These are phyloP conservation scores for Melieria picta DNA, from an alignment of 2,888 invertebrate genomes.

Conservation along the genomic window DNA sequence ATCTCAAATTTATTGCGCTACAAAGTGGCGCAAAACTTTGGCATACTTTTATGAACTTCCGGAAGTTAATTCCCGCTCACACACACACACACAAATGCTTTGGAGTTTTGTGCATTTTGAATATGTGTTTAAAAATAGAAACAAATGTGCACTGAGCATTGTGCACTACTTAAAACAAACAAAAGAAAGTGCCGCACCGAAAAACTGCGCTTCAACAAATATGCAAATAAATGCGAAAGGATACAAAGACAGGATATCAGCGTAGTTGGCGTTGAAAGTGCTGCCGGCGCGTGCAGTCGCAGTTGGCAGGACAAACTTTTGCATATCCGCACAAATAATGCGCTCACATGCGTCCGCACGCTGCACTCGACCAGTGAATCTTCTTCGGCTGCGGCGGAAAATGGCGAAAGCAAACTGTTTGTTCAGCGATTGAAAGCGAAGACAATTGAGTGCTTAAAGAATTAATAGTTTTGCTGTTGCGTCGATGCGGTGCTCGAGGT, in stretches of 20 bases:
- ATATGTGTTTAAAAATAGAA: not conserved
- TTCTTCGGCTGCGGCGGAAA: no score
- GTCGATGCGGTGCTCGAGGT: constrained; percentile 15
- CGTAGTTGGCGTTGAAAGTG: constrained; percentile 52
- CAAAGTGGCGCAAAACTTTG: constrained; percentile 22
- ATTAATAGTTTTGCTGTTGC: constrained; percentile 41
- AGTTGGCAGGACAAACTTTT: constrained; percentile 58
- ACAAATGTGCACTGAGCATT: constrained; percentile 20
- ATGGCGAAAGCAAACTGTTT: no score
- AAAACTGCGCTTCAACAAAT: constrained; percentile 5
- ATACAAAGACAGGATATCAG: constrained; percentile 35
- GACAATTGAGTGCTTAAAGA: constrained; percentile 19
- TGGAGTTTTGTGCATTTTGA: constrained; percentile 7
- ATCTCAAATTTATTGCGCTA: constrained; percentile 17
- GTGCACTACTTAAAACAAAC: constrained; percentile 36
- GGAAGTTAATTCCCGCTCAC: constrained; percentile 24
- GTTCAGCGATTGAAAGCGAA: no score
- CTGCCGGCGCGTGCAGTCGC: constrained; percentile 15
- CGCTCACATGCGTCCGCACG: constrained; percentile 22
- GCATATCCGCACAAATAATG: constrained; percentile 57
- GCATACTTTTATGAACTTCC: constrained; percentile 34
- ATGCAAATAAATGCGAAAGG: constrained; percentile 22
- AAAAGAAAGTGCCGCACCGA: constrained; percentile 4
- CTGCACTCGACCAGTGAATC: no score
- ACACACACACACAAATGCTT: not conserved